Conservation (phyloP, 2,113 vertebrate species). For the Sylvietta virens region DNA sequence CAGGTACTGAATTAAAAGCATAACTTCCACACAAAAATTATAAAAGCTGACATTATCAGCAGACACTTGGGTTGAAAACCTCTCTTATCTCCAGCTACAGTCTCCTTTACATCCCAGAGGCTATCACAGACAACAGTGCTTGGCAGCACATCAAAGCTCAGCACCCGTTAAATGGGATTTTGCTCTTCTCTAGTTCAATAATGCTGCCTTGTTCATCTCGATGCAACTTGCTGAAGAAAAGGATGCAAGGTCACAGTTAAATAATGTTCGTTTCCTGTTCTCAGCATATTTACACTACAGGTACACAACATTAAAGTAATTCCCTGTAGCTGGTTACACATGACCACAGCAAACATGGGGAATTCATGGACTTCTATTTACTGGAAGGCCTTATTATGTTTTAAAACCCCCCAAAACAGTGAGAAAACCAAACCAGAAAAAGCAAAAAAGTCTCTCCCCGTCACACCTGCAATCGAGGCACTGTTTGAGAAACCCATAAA, state of each 20-base stretch:
- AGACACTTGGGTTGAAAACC: not conserved
- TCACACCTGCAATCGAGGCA: not conserved
- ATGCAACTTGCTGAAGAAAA: constrained; percentile 8
- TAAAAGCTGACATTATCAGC: not conserved
- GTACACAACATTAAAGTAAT: not conserved
- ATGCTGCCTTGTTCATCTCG: constrained; percentile 15
- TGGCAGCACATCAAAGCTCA: constrained; percentile 40
- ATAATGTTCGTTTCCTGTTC: constrained; percentile 13
- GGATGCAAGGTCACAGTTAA: constrained; percentile 44
- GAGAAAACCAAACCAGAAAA: not conserved
- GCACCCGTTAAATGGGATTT: not conserved
- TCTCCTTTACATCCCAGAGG: constrained; percentile 15
- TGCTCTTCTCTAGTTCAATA: not conserved
- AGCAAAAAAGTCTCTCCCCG: not conserved
- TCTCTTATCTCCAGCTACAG: constrained; percentile 21
- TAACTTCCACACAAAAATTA: not conserved
- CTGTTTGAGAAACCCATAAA: not conserved
- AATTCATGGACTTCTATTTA: not conserved
- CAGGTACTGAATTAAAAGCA: not conserved
- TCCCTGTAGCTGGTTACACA: not conserved
- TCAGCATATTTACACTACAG: not conserved
- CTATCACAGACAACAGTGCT: constrained; percentile 10
- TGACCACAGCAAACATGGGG: not conserved
- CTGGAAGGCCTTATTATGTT: not conserved
- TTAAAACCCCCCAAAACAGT: not conserved